phyloP scores from a whole-genome alignment of 1,140 invertebrate genomes.

The Leptopilina boulardi region DNA sequence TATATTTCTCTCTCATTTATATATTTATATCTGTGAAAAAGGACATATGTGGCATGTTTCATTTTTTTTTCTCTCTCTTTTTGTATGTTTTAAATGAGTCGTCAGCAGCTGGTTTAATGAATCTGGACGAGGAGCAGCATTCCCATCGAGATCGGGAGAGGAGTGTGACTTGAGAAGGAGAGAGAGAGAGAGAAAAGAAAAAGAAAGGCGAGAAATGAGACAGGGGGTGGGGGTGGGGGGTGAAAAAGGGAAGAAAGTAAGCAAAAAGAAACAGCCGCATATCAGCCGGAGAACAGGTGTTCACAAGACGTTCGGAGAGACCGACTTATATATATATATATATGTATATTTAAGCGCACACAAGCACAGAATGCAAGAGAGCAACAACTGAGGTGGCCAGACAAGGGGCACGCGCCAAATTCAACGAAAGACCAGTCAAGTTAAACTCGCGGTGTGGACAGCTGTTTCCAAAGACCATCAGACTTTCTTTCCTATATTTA shows the following conservation, averaged over 20 bases:
- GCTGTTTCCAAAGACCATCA: slow-evolving; percentile 55
- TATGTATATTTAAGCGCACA: slow-evolving; percentile 34
- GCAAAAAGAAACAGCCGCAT: slow-evolving; percentile 55
- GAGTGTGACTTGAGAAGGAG: slow-evolving; percentile 38
- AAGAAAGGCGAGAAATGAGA: slow-evolving; percentile 39
- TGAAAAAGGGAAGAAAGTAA: slow-evolving; percentile 37
- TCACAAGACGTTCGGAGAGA: slow-evolving; percentile 56
- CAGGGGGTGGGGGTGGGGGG: not conserved
- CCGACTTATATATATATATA: slow-evolving; percentile 37
- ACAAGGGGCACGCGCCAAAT: slow-evolving; percentile 74
- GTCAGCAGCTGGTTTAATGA: slow-evolving; percentile 32
- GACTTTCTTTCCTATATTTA: not conserved
- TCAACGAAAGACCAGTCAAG: slow-evolving; percentile 64
- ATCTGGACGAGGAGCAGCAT: slow-evolving; percentile 16
- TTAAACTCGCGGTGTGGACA: slow-evolving; percentile 52
- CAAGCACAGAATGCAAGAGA: slow-evolving; percentile 48
- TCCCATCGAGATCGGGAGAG: slow-evolving; percentile 13
- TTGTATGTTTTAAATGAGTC: slow-evolving; percentile 9
- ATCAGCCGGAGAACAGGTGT: slow-evolving; percentile 75
- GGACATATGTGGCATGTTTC: not conserved
- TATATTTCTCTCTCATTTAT: not conserved
- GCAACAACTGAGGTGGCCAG: slow-evolving; percentile 55
- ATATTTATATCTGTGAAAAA: not conserved
- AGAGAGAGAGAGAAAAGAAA: slow-evolving; percentile 46
- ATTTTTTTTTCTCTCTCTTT: not conserved